phyloP scores from a whole-genome alignment of 2,888 invertebrate species.

The Notodonta ziczac region DNA sequence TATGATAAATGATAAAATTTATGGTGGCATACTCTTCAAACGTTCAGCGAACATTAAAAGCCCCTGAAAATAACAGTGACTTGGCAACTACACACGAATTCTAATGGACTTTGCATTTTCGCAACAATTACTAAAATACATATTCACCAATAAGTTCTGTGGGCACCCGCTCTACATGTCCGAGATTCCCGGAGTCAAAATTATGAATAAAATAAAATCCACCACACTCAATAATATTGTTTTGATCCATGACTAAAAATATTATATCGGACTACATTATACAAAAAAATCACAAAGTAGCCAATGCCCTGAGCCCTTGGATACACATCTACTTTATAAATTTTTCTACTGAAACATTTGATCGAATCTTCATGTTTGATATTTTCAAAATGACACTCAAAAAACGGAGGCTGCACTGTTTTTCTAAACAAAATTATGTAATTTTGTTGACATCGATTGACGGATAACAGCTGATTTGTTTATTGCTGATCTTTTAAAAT shows the following conservation, averaged over 20 bases:
- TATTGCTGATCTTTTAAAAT: slow-evolving; percentile 76
- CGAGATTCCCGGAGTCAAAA: slow-evolving; percentile 96
- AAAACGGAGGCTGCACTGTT: slow-evolving; percentile 80
- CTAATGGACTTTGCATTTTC: slow-evolving; percentile 49
- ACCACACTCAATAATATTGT: slow-evolving; percentile 85
- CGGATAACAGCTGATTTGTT: slow-evolving; percentile 85
- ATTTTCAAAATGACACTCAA: slow-evolving; percentile 76
- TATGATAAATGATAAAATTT: no score
- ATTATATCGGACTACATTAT: slow-evolving; percentile 74
- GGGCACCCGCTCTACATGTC: slow-evolving; percentile 90
- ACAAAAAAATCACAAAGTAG: slow-evolving; percentile 63
- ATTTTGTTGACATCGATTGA: slow-evolving; percentile 86
- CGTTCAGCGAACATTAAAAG: slow-evolving; percentile 26
- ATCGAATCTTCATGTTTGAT: slow-evolving; percentile 71
- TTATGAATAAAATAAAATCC: slow-evolving; percentile 93
- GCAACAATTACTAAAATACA: slow-evolving; percentile 16
- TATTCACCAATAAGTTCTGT: slow-evolving; percentile 84
- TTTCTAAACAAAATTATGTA: slow-evolving; percentile 85
- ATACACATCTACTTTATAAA: slow-evolving; percentile 66
- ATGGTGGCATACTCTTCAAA: no score
- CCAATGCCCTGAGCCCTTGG: slow-evolving; percentile 57
- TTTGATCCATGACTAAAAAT: slow-evolving; percentile 75
- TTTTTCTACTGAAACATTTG: slow-evolving; percentile 67
- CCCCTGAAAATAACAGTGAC: slow-evolving; percentile 42
- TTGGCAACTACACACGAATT: slow-evolving; percentile 45